A percentile compares a stretch with the other conserved stretches of the same genome.
These are phyloP conservation scores for Otolemur crassicaudatus DNA, from an alignment of 2,797 vertebrate genomes.

Conservation along the genomic window DNA sequence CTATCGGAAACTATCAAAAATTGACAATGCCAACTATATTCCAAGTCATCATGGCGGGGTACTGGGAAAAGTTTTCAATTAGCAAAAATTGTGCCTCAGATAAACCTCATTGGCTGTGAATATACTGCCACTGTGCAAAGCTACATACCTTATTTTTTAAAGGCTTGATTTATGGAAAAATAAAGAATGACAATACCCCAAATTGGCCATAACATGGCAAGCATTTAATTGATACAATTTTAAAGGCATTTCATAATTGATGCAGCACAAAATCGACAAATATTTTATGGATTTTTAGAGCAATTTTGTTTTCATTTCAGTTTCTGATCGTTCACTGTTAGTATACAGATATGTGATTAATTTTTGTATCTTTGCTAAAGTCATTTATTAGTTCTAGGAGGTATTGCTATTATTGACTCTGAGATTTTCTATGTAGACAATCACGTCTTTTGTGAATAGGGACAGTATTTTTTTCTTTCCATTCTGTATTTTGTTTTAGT, in stretches of 20 bases:
- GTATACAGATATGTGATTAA: neutral
- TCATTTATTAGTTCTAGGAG: neutral
- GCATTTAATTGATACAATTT: neutral
- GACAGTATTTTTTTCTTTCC: neutral
- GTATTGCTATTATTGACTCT: neutral
- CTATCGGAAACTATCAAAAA: no score
- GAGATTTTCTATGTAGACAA: neutral
- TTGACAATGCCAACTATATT: no score
- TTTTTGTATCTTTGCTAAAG: conserved; percentile 46
- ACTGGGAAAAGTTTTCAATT: no score
- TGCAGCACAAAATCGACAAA: neutral
- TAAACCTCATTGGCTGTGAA: no score
- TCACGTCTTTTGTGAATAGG: neutral
- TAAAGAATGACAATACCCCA: conserved; percentile 38
- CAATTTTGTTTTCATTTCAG: neutral
- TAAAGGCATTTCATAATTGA: neutral
- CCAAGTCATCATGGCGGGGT: no score
- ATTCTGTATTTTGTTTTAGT: neutral
- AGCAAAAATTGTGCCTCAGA: no score
- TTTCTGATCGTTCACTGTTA: conserved; percentile 24
- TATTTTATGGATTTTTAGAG: neutral
- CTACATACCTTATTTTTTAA: neutral
- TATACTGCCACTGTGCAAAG: neutral
- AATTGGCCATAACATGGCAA: neutral
- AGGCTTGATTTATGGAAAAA: conserved; percentile 36